A percentile compares a stretch with the other conserved stretches of the same genome.
phyloP scores from a whole-genome alignment of 2,888 invertebrate species.

The Drosophila macrothrix region DNA sequence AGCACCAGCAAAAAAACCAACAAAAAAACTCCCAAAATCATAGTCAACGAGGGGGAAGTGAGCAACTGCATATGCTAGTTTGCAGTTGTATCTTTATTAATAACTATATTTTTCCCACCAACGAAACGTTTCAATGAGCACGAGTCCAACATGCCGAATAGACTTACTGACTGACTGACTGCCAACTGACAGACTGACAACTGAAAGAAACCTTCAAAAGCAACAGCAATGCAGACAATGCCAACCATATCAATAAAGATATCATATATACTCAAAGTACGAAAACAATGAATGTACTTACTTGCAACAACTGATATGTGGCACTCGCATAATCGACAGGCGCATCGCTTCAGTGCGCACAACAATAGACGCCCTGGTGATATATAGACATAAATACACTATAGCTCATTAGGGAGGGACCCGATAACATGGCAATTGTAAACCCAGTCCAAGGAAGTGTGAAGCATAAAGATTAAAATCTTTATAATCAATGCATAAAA shows the following conservation, averaged over 20 bases:
- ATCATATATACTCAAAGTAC: constrained; percentile 47
- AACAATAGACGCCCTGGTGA: constrained; percentile 44
- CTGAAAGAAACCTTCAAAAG: constrained; percentile 73
- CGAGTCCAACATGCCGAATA: constrained; percentile 42
- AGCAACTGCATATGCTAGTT: constrained; percentile 27
- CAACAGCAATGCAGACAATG: constrained; percentile 68
- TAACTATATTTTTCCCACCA: constrained; percentile 65
- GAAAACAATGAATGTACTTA: constrained; percentile 44
- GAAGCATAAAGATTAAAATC: constrained; percentile 34
- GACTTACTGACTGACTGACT: constrained; percentile 39
- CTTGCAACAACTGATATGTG: constrained; percentile 43
- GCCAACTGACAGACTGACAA: constrained; percentile 42
- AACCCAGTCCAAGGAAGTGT: constrained; percentile 33
- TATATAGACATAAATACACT: constrained; percentile 55
- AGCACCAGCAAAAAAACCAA: constrained; percentile 37
- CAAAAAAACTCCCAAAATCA: constrained; percentile 34
- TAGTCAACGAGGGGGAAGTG: constrained; percentile 11
- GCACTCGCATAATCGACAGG: constrained; percentile 63
- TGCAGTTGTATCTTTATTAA: constrained; percentile 42
- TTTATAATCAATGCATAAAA: constrained; percentile 22
- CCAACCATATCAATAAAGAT: constrained; percentile 72
- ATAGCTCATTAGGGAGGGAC: constrained; percentile 29
- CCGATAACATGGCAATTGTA: constrained; percentile 18
- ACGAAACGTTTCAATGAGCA: constrained; percentile 57
- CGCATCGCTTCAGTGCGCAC: constrained; percentile 61